phyloP scores from a whole-genome alignment of 2,888 invertebrate genomes.

The Drosophila hamatofila region DNA sequence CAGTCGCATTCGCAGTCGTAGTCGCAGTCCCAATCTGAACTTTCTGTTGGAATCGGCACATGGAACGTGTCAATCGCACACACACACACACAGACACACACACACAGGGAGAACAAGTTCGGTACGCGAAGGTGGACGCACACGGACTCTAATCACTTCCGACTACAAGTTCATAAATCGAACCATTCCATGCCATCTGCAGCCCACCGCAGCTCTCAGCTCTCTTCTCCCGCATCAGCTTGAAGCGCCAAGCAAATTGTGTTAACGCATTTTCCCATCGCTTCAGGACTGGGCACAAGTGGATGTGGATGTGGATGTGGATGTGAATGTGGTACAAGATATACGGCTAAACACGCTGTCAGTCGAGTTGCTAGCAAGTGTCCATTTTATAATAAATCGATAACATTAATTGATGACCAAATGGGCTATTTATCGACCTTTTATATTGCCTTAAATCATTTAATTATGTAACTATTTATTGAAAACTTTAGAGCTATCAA shows the following conservation, averaged over 20 bases:
- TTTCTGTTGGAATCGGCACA: conserved; percentile 56
- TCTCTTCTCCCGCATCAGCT: not conserved
- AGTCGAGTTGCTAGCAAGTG: not conserved
- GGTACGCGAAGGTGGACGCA: conserved; percentile 50
- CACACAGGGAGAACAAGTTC: conserved; percentile 23
- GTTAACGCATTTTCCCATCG: conserved; percentile 55
- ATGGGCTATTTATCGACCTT: not conserved
- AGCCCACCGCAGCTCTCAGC: not conserved
- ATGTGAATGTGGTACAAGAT: conserved; percentile 1
- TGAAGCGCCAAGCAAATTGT: conserved; percentile 40
- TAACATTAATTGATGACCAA: not conserved
- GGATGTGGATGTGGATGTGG: not conserved
- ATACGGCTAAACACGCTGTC: not conserved
- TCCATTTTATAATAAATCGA: not conserved
- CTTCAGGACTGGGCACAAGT: conserved; percentile 16
- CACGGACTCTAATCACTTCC: conserved; percentile 71
- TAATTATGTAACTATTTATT: too few relatives aligned
- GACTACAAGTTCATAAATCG: conserved; percentile 75
- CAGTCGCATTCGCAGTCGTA: conserved; percentile 35
- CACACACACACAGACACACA: conserved; percentile 50
- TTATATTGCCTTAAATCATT: not conserved
- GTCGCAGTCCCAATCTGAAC: conserved; percentile 42
- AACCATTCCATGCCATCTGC: conserved; percentile 15
- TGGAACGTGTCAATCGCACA: conserved; percentile 78
- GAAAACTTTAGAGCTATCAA: not conserved